These are phyloP conservation scores for Cichlasoma orientale DNA, from an alignment of 2,797 vertebrate genomes.

Conservation along the genomic window DNA sequence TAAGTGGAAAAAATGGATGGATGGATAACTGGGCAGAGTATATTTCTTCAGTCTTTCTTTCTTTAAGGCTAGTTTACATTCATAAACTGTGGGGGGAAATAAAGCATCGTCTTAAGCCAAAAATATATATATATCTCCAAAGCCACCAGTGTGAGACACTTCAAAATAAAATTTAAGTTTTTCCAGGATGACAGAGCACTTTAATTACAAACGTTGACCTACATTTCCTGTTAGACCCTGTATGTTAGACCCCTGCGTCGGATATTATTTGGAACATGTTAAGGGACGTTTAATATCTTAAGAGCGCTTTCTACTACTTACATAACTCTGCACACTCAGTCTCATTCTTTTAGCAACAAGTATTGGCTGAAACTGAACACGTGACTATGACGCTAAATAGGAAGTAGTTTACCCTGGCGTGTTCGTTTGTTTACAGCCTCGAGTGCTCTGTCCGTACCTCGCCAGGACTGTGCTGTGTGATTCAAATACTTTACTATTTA, in stretches of 20 bases:
- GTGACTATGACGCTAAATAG: conserved; percentile 42
- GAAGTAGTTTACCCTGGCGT: conserved; percentile 57
- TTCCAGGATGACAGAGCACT: neutral
- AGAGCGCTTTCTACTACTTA: neutral
- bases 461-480: neutral
- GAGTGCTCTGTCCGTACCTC: neutral
- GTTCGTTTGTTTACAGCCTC: conserved; percentile 68
- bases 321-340: too few relatives aligned
- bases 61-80: neutral
- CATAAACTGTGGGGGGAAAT: neutral
- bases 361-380: conserved; percentile 54
- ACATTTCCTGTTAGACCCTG: neutral
- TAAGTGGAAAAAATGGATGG: too few relatives aligned
- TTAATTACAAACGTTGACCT: neutral
- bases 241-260: too few relatives aligned
- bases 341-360: neutral
- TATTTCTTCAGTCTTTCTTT: neutral
- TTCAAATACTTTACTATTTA: neutral
- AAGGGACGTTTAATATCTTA: neutral
- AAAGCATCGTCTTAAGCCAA: neutral
- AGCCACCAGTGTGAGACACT: neutral
- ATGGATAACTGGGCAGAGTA: too few relatives aligned
- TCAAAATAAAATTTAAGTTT: neutral
- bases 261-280: neutral
- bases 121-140: neutral